A percentile compares a stretch with the other conserved stretches of the same genome.
phyloP scores from a whole-genome alignment of 2,888 invertebrate genomes.

The Drosophila histrio region DNA sequence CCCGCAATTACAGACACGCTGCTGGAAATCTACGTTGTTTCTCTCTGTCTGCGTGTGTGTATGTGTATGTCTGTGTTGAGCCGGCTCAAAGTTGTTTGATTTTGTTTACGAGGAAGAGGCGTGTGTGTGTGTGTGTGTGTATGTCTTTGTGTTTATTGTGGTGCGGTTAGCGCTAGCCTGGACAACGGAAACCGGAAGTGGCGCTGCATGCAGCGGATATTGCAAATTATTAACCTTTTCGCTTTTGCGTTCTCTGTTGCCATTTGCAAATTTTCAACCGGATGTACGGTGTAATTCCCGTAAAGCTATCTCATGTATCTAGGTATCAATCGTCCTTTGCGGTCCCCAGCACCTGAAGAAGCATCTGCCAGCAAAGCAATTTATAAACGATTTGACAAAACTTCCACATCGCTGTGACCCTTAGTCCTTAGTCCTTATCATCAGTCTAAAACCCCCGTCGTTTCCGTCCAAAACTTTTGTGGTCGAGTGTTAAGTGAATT shows the following conservation, averaged over 20 bases:
- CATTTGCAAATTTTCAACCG: slow-evolving; percentile 31
- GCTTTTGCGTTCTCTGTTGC: slow-evolving; percentile 35
- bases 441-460: slow-evolving; percentile 4
- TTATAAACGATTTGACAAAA: slow-evolving; percentile 74
- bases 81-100: slow-evolving; percentile 34
- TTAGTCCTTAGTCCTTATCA: slow-evolving; percentile 22
- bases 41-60: background rate
- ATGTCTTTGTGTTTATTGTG: slow-evolving; percentile 32
- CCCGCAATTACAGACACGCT: slow-evolving; percentile 63
- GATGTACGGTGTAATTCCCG: slow-evolving; percentile 28
- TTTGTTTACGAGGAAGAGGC: slow-evolving; percentile 18
- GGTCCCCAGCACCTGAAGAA: slow-evolving; percentile 39
- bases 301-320: slow-evolving; percentile 20
- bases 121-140: slow-evolving; percentile 14
- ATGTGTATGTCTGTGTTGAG: slow-evolving; percentile 12
- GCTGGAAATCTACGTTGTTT: slow-evolving; percentile 18
- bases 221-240: slow-evolving; percentile 79
- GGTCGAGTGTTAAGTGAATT: slow-evolving; percentile 70
- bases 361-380: slow-evolving; percentile 58
- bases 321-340: slow-evolving; percentile 33
- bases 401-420: slow-evolving; percentile 61
- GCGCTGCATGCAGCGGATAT: slow-evolving; percentile 76
- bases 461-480: slow-evolving; percentile 53
- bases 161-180: slow-evolving; percentile 33
- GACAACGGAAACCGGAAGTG: slow-evolving; percentile 67